Evolutionary conservation across 2,113 vertebrate species (phyloP), one percentile per base, ranked within the genome.

Genomic region (Marcusenius ussheri): DNA sequence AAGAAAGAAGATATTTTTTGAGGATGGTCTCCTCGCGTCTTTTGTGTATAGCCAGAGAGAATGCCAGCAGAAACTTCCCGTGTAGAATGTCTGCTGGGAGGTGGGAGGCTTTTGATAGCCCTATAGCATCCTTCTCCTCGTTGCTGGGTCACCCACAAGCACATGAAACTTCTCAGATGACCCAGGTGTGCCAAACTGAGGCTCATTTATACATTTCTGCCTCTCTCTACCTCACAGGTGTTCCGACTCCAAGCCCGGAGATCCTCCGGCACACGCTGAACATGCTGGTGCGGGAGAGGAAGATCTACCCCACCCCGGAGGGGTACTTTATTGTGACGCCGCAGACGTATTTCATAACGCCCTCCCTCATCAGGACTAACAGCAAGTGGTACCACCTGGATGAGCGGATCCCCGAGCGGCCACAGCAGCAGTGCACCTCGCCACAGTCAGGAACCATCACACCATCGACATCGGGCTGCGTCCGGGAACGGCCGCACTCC

Each of bases 311-410:
- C 2, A 99, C 98, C 85, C 96, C 97, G 0, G 98, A 99, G 83
- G 98, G 98, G 93, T 99, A 99, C 93, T 99, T 99, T 94, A 99
- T 99, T 70, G 98, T 99, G 89, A 99, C 98, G 31, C 98, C 98
- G 0, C 98, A 99, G 95, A 99, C 98, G 24, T 99, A 99, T 92
- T 99, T 99, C 92, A 99, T 99, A 91, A 99, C 98, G 3, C 98
- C 98, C 42, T 99, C 98, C 91, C 96, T 99, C 92, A 98, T 99
- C 95, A 96, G 98, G 95, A 99, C 97, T 95, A 98, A 98, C 94
- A 98, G 98, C 92, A 99, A 99, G 95, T 99, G 98, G 98, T 99
- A 99, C 95, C 98, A 99, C 94, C 94, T 99, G 95, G 98, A 99
- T 0, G 98, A 99, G 95, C 96, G 98, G 95, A 95, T 98, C 91